Percentiles rank a stretch among this genome's conserved stretches.
These are phyloP conservation scores for Chironomus striatipennis DNA, from an alignment of 1,140 invertebrate genomes.

Conservation along the genomic window DNA sequence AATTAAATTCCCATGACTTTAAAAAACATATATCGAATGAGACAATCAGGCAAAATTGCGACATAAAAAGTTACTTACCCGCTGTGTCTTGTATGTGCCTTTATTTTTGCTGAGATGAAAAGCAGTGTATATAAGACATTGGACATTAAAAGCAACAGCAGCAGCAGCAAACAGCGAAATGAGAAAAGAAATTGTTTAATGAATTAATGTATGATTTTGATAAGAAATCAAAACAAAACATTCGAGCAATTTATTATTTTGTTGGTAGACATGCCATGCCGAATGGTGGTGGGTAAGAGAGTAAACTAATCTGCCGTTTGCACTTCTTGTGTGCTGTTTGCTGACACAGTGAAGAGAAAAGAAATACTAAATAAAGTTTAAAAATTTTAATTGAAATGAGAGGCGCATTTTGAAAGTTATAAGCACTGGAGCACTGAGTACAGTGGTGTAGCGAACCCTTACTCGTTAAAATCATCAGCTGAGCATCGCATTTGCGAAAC, in stretches of 20 bases:
- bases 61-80: constrained; percentile 23
- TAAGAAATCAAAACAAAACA: constrained; percentile 23
- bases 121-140: no score
- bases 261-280: neutral
- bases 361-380: neutral
- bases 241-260: constrained; percentile 22
- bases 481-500: no score
- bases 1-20: constrained; percentile 4
- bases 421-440: no score
- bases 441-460: no score
- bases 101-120: no score
- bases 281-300: no score
- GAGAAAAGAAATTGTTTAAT: constrained; percentile 7
- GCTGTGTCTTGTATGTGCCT: neutral
- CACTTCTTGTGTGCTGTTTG: no score
- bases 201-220: constrained; percentile 22
- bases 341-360: neutral
- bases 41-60: constrained; percentile 17
- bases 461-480: no score
- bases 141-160: neutral
- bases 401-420: no score
- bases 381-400: no score
- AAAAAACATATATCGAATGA: neutral
- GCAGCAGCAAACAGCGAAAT: neutral
- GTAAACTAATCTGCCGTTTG: no score